Conservation (phyloP, 2,888 invertebrate species). For the Lingula anatina region DNA sequence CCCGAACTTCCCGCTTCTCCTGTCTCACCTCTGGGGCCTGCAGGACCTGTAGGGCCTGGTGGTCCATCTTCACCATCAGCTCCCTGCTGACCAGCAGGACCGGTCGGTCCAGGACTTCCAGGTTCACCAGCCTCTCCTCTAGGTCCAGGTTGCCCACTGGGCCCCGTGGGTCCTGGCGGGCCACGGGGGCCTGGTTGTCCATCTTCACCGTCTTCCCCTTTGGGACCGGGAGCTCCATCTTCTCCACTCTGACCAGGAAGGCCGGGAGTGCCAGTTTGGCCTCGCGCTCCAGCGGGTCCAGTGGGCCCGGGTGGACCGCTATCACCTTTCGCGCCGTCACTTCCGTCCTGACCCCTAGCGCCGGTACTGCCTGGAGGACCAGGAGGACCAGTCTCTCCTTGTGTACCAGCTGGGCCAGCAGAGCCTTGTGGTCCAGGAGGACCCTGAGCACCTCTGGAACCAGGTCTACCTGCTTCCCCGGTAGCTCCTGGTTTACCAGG, state of each 20-base stretch:
- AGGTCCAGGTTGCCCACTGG: background rate
- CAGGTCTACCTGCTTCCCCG: background rate
- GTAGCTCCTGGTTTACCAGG: background rate
- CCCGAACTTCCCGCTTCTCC: background rate
- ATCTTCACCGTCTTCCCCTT: background rate
- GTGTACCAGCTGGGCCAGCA: background rate
- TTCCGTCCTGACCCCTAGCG: background rate
- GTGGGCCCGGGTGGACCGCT: background rate
- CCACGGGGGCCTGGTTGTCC: background rate
- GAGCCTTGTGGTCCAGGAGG: background rate
- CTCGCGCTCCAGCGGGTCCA: background rate
- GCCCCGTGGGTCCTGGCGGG: background rate
- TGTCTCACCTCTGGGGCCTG: background rate
- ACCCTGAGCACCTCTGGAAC: background rate
- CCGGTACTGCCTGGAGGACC: background rate
- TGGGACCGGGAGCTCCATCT: background rate
- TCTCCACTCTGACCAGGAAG: background rate
- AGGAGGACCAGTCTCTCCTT: background rate
- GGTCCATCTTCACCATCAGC: background rate
- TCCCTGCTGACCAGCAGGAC: background rate
- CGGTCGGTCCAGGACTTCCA: background rate
- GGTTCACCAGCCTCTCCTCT: background rate
- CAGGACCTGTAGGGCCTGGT: background rate
- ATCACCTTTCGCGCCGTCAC: background rate
- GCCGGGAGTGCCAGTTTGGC: background rate